Evolutionary conservation across 2,888 invertebrate species (phyloP).

Genomic region (Sminthurinus aureus): DNA sequence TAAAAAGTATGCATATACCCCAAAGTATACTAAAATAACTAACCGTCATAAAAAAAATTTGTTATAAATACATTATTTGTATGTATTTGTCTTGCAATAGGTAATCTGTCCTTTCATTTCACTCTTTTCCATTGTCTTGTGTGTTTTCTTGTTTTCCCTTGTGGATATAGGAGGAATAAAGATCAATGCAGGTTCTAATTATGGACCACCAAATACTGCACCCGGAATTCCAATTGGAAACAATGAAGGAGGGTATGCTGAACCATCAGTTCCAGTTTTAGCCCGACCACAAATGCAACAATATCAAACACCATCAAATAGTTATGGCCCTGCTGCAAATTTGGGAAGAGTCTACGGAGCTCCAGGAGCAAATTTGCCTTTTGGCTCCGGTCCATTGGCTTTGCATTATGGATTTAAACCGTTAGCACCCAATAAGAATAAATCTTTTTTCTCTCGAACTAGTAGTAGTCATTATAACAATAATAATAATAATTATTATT

Average conservation of each 20-base stretch:
- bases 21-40: too few relatives aligned
- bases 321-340: constrained; percentile 18
- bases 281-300: too few relatives aligned
- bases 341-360: constrained; percentile 34
- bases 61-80: too few relatives aligned
- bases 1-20: too few relatives aligned
- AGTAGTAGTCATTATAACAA: constrained; percentile 6
- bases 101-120: constrained; percentile 38
- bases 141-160: constrained; percentile 15
- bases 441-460: too few relatives aligned
- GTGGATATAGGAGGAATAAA: constrained; percentile 9
- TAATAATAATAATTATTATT: constrained; percentile 9
- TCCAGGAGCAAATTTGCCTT: constrained; percentile 32
- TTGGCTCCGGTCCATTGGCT: constrained; percentile 44
- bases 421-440: constrained; percentile 25
- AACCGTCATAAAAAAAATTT: too few relatives aligned
- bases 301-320: constrained; percentile 2
- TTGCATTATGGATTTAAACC: constrained; percentile 51
- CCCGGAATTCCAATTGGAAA: not conserved
- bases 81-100: constrained; percentile 29
- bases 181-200: constrained; percentile 9
- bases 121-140: constrained; percentile 27
- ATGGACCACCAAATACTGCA: constrained; percentile 31
- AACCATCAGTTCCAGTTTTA: not conserved
- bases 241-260: too few relatives aligned